Conservation (phyloP, 2,113 vertebrate species). For the Clarias gariepinus region DNA sequence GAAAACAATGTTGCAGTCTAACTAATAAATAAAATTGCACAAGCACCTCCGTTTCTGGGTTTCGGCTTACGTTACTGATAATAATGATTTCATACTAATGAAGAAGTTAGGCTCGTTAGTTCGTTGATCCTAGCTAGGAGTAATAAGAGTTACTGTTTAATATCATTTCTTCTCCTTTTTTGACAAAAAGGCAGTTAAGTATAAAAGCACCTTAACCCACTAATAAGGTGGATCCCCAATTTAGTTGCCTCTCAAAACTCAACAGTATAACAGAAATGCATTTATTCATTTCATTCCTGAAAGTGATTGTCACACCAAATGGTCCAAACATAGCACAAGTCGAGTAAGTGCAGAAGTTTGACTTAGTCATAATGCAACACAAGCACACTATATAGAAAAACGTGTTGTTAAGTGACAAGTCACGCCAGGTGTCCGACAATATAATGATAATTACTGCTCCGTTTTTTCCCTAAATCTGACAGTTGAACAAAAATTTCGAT, state of each 20-base stretch:
- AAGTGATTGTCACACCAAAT: constrained; percentile 11
- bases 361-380: constrained; percentile 25
- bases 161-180: neutral
- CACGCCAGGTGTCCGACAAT: neutral
- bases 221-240: neutral
- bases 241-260: constrained; percentile 18
- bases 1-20: neutral
- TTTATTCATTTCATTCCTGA: constrained; percentile 38
- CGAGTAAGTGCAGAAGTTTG: neutral
- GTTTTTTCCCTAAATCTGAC: no score
- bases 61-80: neutral
- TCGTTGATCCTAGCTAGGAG: neutral
- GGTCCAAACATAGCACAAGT: neutral
- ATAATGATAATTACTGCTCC: no score
- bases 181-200: neutral
- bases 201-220: neutral
- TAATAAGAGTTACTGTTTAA: neutral
- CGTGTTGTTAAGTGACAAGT: neutral
- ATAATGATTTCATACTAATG: neutral
- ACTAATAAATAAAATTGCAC: neutral
- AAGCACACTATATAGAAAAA: neutral
- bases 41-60: neutral
- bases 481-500: neutral
- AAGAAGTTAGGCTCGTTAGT: neutral
- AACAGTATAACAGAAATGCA: neutral